phyloP scores from a whole-genome alignment of 1,140 invertebrate species.

The Sinella curviseta region DNA sequence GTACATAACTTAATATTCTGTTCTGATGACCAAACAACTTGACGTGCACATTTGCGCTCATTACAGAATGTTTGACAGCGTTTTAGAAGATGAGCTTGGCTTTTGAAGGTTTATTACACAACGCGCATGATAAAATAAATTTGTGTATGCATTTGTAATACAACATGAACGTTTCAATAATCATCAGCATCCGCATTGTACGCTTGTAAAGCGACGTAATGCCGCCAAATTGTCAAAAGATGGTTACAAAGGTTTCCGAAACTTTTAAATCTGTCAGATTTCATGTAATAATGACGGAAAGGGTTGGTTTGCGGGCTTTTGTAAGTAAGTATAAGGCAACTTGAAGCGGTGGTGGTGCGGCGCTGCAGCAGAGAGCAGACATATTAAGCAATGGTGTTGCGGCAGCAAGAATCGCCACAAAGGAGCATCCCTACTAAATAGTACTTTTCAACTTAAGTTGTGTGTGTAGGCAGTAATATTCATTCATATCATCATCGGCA shows the following conservation, averaged over 20 bases:
- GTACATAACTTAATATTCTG: too few species aligned
- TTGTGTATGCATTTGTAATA: too few species aligned
- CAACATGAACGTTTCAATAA: too few species aligned
- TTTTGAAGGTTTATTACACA: too few species aligned
- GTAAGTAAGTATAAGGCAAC: constrained; percentile 10
- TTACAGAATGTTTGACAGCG: too few species aligned
- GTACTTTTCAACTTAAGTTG: neutral
- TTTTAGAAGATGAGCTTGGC: too few species aligned
- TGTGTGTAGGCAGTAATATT: constrained; percentile 1
- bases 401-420: neutral
- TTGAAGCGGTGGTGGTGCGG: neutral
- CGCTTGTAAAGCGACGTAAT: too few species aligned
- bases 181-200: too few species aligned
- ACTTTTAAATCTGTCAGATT: constrained; percentile 26
- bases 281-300: constrained; percentile 22
- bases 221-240: neutral
- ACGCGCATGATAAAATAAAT: too few species aligned
- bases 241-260: constrained; percentile 22
- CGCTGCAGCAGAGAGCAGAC: neutral
- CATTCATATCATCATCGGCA: constrained; percentile 4
- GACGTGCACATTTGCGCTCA: too few species aligned
- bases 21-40: too few species aligned
- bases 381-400: constrained; percentile 8
- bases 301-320: constrained; percentile 10
- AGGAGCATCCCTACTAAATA: neutral